Conservation (phyloP, 2,113 vertebrate species). For the Anser cygnoides region DNA sequence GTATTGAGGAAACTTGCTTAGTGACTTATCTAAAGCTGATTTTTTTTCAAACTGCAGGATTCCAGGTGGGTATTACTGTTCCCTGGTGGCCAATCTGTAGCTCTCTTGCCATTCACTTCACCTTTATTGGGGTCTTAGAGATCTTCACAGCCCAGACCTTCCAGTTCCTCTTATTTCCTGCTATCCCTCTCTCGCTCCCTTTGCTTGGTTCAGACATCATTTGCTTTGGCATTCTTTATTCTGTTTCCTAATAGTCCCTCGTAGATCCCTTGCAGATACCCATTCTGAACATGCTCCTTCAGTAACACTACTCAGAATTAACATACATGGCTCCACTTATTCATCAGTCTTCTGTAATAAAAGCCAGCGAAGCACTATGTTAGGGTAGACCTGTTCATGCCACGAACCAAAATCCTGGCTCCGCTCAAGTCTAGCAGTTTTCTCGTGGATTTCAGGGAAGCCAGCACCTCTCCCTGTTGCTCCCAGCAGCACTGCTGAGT, state of each 20-base stretch:
- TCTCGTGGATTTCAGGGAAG: neutral
- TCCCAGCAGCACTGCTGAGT: neutral
- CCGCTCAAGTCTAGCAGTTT: neutral
- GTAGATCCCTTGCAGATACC: neutral
- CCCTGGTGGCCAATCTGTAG: neutral
- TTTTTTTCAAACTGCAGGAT: neutral
- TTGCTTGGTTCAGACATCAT: neutral
- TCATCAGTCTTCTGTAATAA: neutral
- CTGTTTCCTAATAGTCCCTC: neutral
- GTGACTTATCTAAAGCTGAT: neutral
- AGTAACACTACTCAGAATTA: neutral
- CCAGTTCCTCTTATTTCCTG: neutral
- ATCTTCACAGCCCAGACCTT: neutral
- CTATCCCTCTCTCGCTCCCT: neutral
- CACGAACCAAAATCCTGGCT: neutral
- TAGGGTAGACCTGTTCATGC: neutral
- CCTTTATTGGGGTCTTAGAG: neutral
- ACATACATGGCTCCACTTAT: neutral
- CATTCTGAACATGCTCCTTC: neutral
- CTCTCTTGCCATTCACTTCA: neutral
- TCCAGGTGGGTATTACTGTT: neutral
- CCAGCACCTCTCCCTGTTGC: neutral
- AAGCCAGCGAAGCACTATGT: neutral
- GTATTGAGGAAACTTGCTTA: neutral
- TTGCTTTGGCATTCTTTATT: neutral